phyloP scores from a whole-genome alignment of 2,888 invertebrate genomes.

The Erebia aethiops region DNA sequence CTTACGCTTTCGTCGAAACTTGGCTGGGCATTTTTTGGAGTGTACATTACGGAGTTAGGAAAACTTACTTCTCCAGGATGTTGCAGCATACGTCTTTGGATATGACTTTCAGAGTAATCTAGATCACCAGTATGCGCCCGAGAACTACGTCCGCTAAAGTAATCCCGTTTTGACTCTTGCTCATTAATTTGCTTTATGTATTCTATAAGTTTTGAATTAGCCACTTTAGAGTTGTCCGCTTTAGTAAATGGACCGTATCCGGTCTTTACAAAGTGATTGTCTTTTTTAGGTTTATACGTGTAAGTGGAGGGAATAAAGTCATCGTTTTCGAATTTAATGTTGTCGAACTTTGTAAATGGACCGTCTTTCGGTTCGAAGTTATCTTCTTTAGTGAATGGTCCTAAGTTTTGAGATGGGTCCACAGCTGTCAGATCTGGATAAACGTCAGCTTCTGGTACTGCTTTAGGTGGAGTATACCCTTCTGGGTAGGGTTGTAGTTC shows the following conservation, averaged over 20 bases:
- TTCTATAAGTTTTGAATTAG: constrained; percentile 84
- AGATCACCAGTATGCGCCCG: constrained; percentile 74
- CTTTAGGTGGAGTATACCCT: constrained; percentile 85
- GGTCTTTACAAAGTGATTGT: constrained; percentile 69
- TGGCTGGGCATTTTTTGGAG: constrained; percentile 83
- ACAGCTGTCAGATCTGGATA: constrained; percentile 63
- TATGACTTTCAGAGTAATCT: constrained; percentile 80
- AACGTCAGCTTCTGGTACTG: constrained; percentile 82
- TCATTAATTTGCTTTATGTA: constrained; percentile 87
- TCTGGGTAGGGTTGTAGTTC: constrained; percentile 89
- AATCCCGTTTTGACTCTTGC: constrained; percentile 84
- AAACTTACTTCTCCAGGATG: constrained; percentile 85
- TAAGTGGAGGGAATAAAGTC: constrained; percentile 65
- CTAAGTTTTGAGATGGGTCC: constrained; percentile 71
- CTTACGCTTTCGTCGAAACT: constrained; percentile 87
- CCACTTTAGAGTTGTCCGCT: constrained; percentile 83
- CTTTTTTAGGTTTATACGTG: constrained; percentile 72
- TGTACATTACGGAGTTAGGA: constrained; percentile 86
- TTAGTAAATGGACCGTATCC: constrained; percentile 85
- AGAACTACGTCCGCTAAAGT: constrained; percentile 80
- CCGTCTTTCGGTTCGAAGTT: constrained; percentile 82
- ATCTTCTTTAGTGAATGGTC: constrained; percentile 85
- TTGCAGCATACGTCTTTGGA: constrained; percentile 88
- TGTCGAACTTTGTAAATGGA: constrained; percentile 85
- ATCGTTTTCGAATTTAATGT: constrained; percentile 69